Conservation (phyloP, 2,113 vertebrate genomes). For the Haemorhous mexicanus region DNA sequence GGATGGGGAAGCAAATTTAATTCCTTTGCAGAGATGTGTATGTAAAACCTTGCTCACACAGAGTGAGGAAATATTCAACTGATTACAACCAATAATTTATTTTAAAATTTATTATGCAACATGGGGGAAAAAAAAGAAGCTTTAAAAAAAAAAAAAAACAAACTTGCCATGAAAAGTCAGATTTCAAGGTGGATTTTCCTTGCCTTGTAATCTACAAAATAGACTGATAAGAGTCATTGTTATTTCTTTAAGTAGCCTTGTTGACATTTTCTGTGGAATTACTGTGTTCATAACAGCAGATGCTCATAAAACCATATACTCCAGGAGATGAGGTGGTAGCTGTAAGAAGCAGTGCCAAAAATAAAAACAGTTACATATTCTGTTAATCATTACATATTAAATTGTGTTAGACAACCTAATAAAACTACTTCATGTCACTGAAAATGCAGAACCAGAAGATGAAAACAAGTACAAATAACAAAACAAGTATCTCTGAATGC, state of each 20-base stretch:
- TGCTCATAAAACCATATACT: neutral
- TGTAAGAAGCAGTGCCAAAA: neutral
- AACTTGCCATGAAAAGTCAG: neutral
- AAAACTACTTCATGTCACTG: neutral
- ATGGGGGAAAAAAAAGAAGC: fast-evolving
- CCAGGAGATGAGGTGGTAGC: neutral
- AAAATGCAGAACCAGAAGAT: neutral
- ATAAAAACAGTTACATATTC: neutral
- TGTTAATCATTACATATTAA: neutral
- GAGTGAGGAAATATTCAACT: neutral
- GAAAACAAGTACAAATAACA: neutral
- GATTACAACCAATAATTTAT: neutral
- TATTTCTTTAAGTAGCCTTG: neutral
- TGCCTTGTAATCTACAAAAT: neutral
- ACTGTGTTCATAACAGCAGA: neutral
- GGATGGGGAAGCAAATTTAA: neutral
- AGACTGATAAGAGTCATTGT: neutral
- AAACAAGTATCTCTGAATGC: neutral
- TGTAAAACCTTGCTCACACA: neutral
- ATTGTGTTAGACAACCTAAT: neutral
- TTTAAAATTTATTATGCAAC: neutral
- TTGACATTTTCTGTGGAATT: constrained; percentile 22
- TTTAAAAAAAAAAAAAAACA: neutral
- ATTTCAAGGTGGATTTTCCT: constrained; percentile 15
- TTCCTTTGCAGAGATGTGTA: neutral